Evolutionary conservation across 2,113 vertebrate genomes (phyloP).

Genomic region (Trichechus manatus): DNA sequence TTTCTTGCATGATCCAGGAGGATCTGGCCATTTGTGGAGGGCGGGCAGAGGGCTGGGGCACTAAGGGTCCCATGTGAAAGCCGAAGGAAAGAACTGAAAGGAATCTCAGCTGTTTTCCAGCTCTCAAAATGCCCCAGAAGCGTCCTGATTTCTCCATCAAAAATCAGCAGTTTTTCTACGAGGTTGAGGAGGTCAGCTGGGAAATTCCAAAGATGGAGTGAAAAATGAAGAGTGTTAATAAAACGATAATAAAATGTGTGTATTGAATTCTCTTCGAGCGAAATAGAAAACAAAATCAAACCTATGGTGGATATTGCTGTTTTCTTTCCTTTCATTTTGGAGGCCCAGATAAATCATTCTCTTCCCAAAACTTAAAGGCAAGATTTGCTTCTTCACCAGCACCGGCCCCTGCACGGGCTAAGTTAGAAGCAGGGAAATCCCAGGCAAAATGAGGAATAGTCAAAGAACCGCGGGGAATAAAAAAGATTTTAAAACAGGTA

Average conservation of each 20-base stretch:
- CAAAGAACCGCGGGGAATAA: background rate
- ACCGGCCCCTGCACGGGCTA: background rate
- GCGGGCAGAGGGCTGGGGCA: background rate
- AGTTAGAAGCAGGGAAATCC: background rate
- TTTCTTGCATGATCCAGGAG: background rate
- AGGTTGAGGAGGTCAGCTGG: constrained; percentile 20
- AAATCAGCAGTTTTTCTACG: constrained; percentile 24
- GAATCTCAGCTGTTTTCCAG: background rate
- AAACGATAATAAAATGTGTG: constrained; percentile 26
- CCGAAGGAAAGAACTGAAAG: background rate
- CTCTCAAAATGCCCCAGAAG: background rate
- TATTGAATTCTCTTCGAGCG: constrained; percentile 57
- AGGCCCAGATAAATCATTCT: constrained; percentile 37
- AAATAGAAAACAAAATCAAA: constrained; percentile 57
- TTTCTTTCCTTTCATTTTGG: constrained; percentile 25
- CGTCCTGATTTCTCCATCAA: constrained; percentile 22
- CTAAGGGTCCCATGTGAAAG: constrained; percentile 4
- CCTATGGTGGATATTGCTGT: background rate
- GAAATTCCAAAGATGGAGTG: constrained; percentile 44
- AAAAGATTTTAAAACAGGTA: constrained; percentile 53
- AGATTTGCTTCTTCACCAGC: constrained; percentile 3
- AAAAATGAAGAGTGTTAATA: constrained; percentile 16
- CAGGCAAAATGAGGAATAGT: background rate
- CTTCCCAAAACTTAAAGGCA: constrained; percentile 53
- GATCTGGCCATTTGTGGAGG: background rate